Percentiles rank a stretch among this genome's conserved stretches.
Conservation (phyloP, 92 coral and sea anemone species). For the Parazoanthus atlanticus region DNA sequence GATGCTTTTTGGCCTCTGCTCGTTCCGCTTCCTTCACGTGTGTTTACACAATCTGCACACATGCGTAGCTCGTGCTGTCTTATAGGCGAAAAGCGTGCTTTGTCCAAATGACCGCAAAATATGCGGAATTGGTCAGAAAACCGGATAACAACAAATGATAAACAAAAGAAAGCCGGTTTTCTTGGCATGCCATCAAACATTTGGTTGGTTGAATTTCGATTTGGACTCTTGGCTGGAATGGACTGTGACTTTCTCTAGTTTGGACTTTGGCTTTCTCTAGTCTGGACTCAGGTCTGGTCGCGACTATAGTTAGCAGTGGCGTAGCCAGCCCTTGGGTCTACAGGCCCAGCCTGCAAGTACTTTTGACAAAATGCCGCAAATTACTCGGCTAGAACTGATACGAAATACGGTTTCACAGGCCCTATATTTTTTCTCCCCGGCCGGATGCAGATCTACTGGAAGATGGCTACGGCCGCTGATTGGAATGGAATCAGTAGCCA, state of each 20-base stretch:
- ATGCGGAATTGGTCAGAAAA: constrained; percentile 14
- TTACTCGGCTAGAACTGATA: no score
- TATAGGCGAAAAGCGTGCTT: background rate
- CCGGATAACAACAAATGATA: constrained; percentile 1
- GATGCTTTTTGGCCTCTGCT: background rate
- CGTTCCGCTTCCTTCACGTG: background rate
- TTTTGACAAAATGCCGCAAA: no score
- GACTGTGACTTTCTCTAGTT: background rate
- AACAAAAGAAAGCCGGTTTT: constrained; percentile 10
- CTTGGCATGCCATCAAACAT: background rate
- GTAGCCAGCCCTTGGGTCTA: no score
- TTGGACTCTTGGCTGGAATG: background rate
- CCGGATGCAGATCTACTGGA: no score
- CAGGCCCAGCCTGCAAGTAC: no score
- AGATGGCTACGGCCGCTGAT: no score
- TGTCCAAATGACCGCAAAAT: background rate
- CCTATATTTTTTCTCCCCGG: no score
- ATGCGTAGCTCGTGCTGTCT: background rate
- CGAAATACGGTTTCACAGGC: no score
- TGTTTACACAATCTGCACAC: background rate
- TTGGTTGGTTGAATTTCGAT: background rate
- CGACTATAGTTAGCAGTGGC: no score
- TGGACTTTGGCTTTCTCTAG: no score
- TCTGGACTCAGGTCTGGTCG: no score
- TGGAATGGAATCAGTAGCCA: no score